A percentile compares a stretch with the other conserved stretches of the same genome.
phyloP scores from a whole-genome alignment of 2,113 vertebrate genomes.

The Varanus komodoensis region DNA sequence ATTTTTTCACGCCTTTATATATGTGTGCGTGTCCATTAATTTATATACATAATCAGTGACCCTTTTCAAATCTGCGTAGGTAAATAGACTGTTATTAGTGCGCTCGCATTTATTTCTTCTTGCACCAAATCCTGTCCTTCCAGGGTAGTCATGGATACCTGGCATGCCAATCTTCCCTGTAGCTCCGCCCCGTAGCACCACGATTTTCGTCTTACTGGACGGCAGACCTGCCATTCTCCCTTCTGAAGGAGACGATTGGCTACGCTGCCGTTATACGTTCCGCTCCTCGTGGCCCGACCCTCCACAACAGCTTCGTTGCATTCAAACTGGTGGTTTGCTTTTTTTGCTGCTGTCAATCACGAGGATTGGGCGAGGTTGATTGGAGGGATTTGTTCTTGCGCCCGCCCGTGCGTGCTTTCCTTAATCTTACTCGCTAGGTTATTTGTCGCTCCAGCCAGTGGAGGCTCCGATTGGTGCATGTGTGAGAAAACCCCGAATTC shows the following conservation, averaged over 20 bases:
- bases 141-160: constrained; percentile 32
- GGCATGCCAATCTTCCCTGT: not conserved
- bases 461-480: not conserved
- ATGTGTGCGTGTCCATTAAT: no score
- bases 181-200: rapidly evolving
- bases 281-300: not conserved
- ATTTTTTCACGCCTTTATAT: not conserved
- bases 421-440: rapidly evolving
- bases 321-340: rapidly evolving
- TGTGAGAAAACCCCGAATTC: not conserved
- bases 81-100: constrained; percentile 19
- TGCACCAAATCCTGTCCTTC: not conserved
- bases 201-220: rapidly evolving
- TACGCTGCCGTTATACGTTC: rapidly evolving
- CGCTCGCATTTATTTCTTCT: not conserved
- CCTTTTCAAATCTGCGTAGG: not conserved
- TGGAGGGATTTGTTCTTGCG: rapidly evolving
- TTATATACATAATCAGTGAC: not conserved
- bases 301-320: not conserved
- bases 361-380: rapidly evolving
- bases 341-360: not conserved
- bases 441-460: not conserved
- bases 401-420: rapidly evolving
- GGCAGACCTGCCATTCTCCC: rapidly evolving
- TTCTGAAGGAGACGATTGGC: rapidly evolving